Evolutionary conservation across 2,113 vertebrate genomes (phyloP), one percentile per base, ranked within the genome.

Genomic region (Hylia prasina): DNA sequence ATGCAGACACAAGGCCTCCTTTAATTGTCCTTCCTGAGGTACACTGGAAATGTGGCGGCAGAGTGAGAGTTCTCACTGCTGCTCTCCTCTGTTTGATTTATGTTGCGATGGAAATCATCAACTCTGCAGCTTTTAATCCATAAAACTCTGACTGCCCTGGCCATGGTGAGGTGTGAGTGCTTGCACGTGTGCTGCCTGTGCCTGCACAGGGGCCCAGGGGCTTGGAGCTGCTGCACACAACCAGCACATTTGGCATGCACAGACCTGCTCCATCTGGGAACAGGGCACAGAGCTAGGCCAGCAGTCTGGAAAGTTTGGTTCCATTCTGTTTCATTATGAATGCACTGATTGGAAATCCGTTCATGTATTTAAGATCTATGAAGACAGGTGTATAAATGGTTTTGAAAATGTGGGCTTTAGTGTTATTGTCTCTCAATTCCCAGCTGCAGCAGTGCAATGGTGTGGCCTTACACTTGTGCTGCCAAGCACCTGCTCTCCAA

Each of bases 1-100:
- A 71, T 76, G 87, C 81, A 82, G 72, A 22, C 33, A 6, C n/a
- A 15, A 92, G 76, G 37, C 45, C 61, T 87, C 56, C 14, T 5
- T 81, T 92, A 94, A 90, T 60, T 87, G 69, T 76, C 77, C 83
- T 91, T 91, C 51, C 61, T 17, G 68, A 89, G 72, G 47, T 23
- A 68, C 17, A 1, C 0, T 89, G 64, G 72, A 75, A 91, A 25
- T n/a, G 22, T 84, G 72, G 77, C 21, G 44, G 47, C 45, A 24
- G 13, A 37, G 50, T 0, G 14, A 65, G 71, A 61, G 51, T 35
- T 71, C 61, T 81, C 24, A 4, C 35, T 51, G 63, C 53, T 80
- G 61, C 50, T 95, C 27, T 58, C 82, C 69, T 94, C 64, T 78
- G 37, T 54, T 68, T 87, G 65, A 72, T 93, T 71, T 65, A 47